These are phyloP conservation scores for Rhagoletis pomonella DNA, from an alignment of 1,140 invertebrate species.

Conservation along the genomic window DNA sequence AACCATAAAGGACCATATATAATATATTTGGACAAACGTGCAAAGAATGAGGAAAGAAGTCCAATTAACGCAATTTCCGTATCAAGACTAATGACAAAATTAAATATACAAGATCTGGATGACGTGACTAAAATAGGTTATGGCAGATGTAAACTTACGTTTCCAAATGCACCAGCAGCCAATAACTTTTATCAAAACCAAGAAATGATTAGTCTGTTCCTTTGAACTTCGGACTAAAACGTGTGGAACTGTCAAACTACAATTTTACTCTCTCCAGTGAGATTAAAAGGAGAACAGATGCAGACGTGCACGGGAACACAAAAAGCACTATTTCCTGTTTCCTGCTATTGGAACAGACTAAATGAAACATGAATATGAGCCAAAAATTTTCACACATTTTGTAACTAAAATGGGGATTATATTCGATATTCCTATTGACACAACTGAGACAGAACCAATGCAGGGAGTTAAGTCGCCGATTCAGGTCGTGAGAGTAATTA, in stretches of 20 bases:
- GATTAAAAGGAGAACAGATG: no score
- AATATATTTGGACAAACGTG: not conserved
- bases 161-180: not conserved
- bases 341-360: no score
- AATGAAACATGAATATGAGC: not conserved
- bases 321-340: no score
- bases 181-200: not conserved
- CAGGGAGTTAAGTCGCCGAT: not conserved
- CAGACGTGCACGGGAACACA: no score
- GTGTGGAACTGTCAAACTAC: no score
- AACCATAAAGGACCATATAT: conserved; percentile 12
- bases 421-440: not conserved
- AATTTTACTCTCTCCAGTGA: no score
- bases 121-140: not conserved
- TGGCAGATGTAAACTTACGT: not conserved
- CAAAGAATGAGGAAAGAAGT: not conserved
- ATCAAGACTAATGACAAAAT: not conserved
- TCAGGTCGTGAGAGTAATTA: not conserved
- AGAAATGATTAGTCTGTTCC: no score
- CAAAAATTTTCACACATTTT: not conserved
- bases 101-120: not conserved
- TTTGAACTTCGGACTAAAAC: no score
- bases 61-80: not conserved
- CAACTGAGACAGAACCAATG: not conserved
- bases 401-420: not conserved